Conservation (phyloP, 2,888 invertebrate genomes). For the Tiliacea citrago region DNA sequence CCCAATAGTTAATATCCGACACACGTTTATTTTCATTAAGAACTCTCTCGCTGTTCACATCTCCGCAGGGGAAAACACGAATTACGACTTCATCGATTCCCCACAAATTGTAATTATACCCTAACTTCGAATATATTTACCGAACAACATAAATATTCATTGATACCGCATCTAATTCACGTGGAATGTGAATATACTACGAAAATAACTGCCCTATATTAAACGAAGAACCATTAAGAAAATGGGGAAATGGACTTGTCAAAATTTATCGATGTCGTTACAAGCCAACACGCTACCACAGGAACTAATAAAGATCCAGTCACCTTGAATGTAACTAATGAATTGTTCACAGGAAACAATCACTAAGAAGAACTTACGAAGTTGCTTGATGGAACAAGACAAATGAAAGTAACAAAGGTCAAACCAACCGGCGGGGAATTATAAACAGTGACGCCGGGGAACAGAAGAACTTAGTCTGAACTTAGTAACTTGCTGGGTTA, state of each 20-base stretch:
- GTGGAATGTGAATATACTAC: slow-evolving; percentile 46
- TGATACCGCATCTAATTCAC: slow-evolving; percentile 51
- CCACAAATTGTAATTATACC: slow-evolving; percentile 71
- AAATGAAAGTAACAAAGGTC: slow-evolving; percentile 69
- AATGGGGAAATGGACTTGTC: slow-evolving; percentile 49
- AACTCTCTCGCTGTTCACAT: slow-evolving; percentile 47
- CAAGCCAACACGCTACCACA: slow-evolving; percentile 42
- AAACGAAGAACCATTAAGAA: slow-evolving; percentile 50
- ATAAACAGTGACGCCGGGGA: slow-evolving; percentile 66
- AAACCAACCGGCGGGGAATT: slow-evolving; percentile 61
- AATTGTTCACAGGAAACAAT: slow-evolving; percentile 63
- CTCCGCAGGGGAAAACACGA: slow-evolving; percentile 62
- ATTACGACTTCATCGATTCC: slow-evolving; percentile 68
- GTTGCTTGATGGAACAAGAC: slow-evolving; percentile 67
- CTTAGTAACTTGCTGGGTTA: slow-evolving; percentile 68
- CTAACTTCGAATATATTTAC: slow-evolving; percentile 51
- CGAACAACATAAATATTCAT: slow-evolving; percentile 58
- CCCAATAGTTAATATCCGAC: slow-evolving; percentile 56
- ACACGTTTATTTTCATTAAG: slow-evolving; percentile 72
- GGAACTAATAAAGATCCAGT: slow-evolving; percentile 58
- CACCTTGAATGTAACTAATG: slow-evolving; percentile 62
- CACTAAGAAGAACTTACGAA: slow-evolving; percentile 60
- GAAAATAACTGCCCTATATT: slow-evolving; percentile 53
- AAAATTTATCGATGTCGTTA: slow-evolving; percentile 59
- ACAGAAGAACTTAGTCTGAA: slow-evolving; percentile 65